phyloP scores from a whole-genome alignment of 2,797 vertebrate genomes.

The Halcyon badia region DNA sequence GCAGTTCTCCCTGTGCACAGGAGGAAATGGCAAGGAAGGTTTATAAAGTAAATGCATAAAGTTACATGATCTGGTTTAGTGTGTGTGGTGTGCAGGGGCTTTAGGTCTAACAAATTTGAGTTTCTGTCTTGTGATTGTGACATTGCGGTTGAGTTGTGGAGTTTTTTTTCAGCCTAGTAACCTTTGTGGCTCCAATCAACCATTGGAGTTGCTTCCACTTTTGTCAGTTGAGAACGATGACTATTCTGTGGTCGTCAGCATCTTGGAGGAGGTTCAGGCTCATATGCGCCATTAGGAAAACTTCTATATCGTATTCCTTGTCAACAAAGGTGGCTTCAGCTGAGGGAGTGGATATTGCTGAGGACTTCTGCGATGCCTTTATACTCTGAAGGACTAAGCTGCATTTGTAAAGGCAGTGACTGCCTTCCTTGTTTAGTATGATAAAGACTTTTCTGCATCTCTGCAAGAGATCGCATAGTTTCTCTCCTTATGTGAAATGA shows the following conservation, averaged over 20 bases:
- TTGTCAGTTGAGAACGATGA: neutral
- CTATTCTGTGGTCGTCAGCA: neutral
- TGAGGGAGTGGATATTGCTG: neutral
- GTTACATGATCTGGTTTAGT: neutral
- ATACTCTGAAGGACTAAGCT: neutral
- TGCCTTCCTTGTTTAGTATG: neutral
- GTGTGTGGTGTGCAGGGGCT: neutral
- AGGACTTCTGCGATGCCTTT: neutral
- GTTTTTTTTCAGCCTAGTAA: neutral
- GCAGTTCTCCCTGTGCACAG: neutral
- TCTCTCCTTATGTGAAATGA: neutral
- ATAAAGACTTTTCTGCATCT: neutral
- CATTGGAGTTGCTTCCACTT: neutral
- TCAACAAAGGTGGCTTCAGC: neutral
- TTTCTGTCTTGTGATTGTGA: neutral
- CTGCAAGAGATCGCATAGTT: neutral
- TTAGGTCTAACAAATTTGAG: neutral
- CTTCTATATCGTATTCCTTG: neutral
- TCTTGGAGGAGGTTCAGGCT: neutral
- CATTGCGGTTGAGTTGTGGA: neutral
- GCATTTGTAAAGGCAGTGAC: neutral
- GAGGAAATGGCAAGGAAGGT: neutral
- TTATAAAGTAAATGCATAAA: neutral
- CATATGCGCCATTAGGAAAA: neutral
- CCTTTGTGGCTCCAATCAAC: neutral